Base-by-base conservation (phyloP, 1,140 invertebrate species). In the Drosophila aff. region DNA sequence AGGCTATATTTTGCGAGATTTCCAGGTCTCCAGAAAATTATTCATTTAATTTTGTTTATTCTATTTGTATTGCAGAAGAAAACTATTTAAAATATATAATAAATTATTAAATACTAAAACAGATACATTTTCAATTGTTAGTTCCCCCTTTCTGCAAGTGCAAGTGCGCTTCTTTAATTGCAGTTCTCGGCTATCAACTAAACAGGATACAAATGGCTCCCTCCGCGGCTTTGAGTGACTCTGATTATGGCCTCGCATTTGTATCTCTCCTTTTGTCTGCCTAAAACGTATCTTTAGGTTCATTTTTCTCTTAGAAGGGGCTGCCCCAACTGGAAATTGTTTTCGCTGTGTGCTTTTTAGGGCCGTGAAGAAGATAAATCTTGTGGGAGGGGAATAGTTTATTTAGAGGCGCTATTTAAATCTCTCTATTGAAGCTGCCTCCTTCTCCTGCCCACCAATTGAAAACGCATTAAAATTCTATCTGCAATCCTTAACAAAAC, bases 211-310 rank as follows among this genome's bases (percentile, higher is more conserved):
- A 68, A 74, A 74, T 73, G 68, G 71, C 23, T 46, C 67, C 71
- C 71, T 71, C 67, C 18, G 38, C 71, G 57, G 68, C 71, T 53
- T 68, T 58, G 81, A 52, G 74, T 69, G 82, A 85, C 82, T 85
- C 44, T 81, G 82, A 85, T 85, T 85, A 85, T 79, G 65, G 81
- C 71, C 50, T 67, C 74, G 71, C 50, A 43, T 76, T 67, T 76
- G 41, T 69, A 46, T 73, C 75, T 67, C 49, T 47, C 36, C 58
- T 65, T 55, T 62, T 76, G 68, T 58, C 63, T 71, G 75, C 60
- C 77, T 75, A 79, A 76, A 84, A 71, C 77, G 57, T 84, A 84
- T 84, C 82, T 81, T 84, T 84, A 81, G 57, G 66, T 59, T 77
- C 53, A 84, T 73, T 78, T 85, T 84, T 84, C 66, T 85, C 59